Evolutionary conservation across 2,888 invertebrate genomes (phyloP), one percentile per base, ranked within the genome.

Genomic region (Neoaliturus tenellus): DNA sequence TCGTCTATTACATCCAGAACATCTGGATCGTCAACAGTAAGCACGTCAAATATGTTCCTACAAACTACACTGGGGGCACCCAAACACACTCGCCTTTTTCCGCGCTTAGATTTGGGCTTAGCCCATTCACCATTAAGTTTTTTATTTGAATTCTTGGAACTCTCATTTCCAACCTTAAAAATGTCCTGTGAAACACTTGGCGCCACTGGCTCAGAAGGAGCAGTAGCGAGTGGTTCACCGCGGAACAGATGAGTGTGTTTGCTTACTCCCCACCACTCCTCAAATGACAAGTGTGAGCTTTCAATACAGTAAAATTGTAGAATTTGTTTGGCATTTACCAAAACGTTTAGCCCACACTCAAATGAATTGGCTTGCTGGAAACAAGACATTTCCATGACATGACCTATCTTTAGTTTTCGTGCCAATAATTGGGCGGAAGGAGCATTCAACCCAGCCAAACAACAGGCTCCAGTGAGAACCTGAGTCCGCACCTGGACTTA

Each of bases 391-490:
- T 62, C 62, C 12, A 31, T 14, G n/a, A 62, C 62, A 62, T 62
- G 2, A 62, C 8, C 31, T 62, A 62, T 28, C 5, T 62, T 62
- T 28, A 62, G 5, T 28, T 31, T 28, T 28, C 8, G 5, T 28
- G 62, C 62, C 31, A 62, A 17, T 17, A 62, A 17, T 31, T 62
- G 25, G n/a, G 28, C 62, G 31, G 62, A 62, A 8, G 28, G 62
- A 1, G 14, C n/a, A 62, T 62, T 62, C 4, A 31, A 31, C 4
- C 62, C 62, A 8, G 28, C n/a, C 31, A 62, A 28, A 28, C 31
- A 62, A 62, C 5, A 62, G 62, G 28, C 62, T 62, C 28, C 62
- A 62, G 14, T 62, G 62, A 62, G 62, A 62, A 17, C 62, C 28
- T 2, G 62, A 62, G 62, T 62, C 62, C 17, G 12, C 28, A 28